Conservation (phyloP, 2,888 invertebrate species). For the Hedychridium roseum region DNA sequence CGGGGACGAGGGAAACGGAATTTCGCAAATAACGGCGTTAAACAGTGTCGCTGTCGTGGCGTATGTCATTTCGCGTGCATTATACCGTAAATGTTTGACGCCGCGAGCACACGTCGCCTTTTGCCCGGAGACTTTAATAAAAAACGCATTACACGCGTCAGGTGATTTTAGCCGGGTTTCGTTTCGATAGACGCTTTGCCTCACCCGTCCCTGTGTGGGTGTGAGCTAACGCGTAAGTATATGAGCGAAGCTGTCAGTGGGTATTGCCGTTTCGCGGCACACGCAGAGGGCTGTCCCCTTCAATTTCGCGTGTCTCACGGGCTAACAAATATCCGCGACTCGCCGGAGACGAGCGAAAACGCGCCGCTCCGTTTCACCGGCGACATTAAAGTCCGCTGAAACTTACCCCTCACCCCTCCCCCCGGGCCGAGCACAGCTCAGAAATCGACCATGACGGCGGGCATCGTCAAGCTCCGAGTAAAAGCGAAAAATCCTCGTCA, state of each 20-base stretch:
- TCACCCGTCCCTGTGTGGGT: slow-evolving; percentile 13
- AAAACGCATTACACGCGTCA: slow-evolving; percentile 58
- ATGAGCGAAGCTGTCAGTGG: slow-evolving; percentile 29
- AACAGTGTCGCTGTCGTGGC: too few relatives aligned
- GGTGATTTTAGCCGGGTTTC: slow-evolving; percentile 50
- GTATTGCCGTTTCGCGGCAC: slow-evolving; percentile 40
- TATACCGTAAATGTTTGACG: slow-evolving; percentile 24
- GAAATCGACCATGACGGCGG: too few relatives aligned
- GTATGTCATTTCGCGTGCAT: slow-evolving; percentile 6
- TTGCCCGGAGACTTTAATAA: slow-evolving; percentile 49
- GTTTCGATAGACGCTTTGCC: slow-evolving; percentile 29
- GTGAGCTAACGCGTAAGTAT: slow-evolving; percentile 31
- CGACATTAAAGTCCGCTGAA: too few relatives aligned
- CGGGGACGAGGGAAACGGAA: too few relatives aligned
- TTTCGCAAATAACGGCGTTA: too few relatives aligned
- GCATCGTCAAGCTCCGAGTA: too few relatives aligned
- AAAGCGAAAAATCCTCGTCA: too few relatives aligned
- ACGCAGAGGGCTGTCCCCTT: slow-evolving; percentile 36
- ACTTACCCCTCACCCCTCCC: too few relatives aligned
- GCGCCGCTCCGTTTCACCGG: background rate
- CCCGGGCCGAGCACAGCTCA: too few relatives aligned
- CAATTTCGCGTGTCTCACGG: slow-evolving; percentile 37
- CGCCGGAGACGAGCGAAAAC: background rate
- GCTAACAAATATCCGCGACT: slow-evolving; percentile 35
- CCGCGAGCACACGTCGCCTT: slow-evolving; percentile 4